These are phyloP conservation scores for Gymnopithys bicolor DNA, from an alignment of 2,797 vertebrate genomes.

Conservation along the genomic window DNA sequence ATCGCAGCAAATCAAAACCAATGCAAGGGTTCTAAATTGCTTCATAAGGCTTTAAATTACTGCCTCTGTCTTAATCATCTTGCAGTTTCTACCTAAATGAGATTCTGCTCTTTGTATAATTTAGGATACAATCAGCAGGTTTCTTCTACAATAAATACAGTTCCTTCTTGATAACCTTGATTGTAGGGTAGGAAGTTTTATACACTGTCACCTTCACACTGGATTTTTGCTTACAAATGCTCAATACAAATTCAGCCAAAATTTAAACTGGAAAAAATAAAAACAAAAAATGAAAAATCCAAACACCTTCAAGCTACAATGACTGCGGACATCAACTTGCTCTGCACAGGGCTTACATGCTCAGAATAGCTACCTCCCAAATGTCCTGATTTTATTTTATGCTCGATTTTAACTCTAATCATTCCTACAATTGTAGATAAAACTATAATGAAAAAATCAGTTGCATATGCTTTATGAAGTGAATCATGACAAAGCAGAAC, in stretches of 20 bases:
- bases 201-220: not conserved
- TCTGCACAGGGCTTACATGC: not conserved
- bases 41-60: not conserved
- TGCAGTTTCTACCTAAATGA: not conserved
- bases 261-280: not conserved
- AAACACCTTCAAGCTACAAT: not conserved
- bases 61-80: not conserved
- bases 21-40: not conserved
- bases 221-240: not conserved
- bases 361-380: constrained; percentile 28
- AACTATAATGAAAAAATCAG: constrained; percentile 43
- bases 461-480: constrained; percentile 54
- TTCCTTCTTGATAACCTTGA: not conserved
- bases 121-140: not conserved
- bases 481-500: constrained; percentile 39
- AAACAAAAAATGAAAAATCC: constrained; percentile 1
- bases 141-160: not conserved
- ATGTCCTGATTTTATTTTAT: constrained; percentile 34
- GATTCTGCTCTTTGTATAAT: not conserved
- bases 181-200: not conserved
- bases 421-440: constrained; percentile 26
- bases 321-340: constrained; percentile 17
- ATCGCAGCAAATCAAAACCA: not conserved
- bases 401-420: not conserved
- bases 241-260: not conserved